Base-by-base conservation (phyloP, 2,888 invertebrate species). In the Blomia tropicalis region DNA sequence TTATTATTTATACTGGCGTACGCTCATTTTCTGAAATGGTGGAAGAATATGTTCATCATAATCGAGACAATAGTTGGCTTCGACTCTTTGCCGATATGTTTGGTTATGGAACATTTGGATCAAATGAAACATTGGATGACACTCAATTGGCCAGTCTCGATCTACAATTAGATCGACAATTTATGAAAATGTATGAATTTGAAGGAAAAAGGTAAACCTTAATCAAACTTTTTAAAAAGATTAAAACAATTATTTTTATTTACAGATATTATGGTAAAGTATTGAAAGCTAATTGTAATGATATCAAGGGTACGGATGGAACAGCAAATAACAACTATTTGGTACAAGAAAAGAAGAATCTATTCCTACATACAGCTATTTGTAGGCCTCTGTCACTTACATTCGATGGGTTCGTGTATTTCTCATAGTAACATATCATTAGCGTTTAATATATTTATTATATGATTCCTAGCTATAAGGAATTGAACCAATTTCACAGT, bases 291-390 rank as follows among this genome's bases (percentile, higher is more conserved):
- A 27, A 27, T n/a, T 47, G 51, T 27, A 47, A 47, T 47, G 51
- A 47, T 11, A 47, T 47, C 51, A 47, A 47, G 22, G 51, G 51
- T 14, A 47, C 51, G 7, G 51, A 47, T 25, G 51, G 51, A 7
- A 14, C 51, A 47, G 22, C n/a, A 7, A 47, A 47, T 27, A 47
- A 47, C 51, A 47, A 47, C n/a, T 47, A 47, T 27, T 47, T 47
- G 22, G 51, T 47, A 19, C 22, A n/a, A 7, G 51, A 47, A 47
- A 7, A 47, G 7, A 47, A 36, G 36, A 36, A 17, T 36, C 17
- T 36, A 36, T 36, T 36, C 36, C 17, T 36, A 17, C 36, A 36
- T 36, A 36, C 7, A 7, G 17, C 7, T 36, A 7, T 36, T 36
- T 36, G 17, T 17, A 36, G 36, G 36, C 36, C 36, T 7, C 7